A percentile compares a stretch with the other conserved stretches of the same genome.
phyloP scores from a whole-genome alignment of 2,888 invertebrate genomes.

The Orthosia incerta region DNA sequence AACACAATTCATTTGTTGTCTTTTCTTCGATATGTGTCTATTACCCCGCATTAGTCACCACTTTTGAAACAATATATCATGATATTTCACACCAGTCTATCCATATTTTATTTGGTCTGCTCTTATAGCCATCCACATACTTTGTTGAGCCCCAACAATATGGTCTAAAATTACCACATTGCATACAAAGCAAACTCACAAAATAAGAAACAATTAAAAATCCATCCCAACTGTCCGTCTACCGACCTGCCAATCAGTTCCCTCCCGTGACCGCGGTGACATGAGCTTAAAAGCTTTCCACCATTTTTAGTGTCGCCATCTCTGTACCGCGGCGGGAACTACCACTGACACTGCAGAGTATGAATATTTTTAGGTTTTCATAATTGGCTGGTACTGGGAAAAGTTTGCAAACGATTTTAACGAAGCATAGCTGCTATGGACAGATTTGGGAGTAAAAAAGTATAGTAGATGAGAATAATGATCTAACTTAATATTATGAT shows the following conservation, averaged over 20 bases:
- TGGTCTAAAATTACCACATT: too few species aligned
- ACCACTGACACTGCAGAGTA: slow-evolving; percentile 60
- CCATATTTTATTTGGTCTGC: too few species aligned
- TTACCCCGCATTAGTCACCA: too few species aligned
- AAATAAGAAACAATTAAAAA: not conserved
- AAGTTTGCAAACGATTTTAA: not conserved
- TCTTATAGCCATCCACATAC: too few species aligned
- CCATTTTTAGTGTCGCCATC: slow-evolving; percentile 76
- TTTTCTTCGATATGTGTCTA: too few species aligned
- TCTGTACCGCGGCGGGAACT: slow-evolving; percentile 46
- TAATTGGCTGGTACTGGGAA: slow-evolving; percentile 16
- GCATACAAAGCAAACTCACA: not conserved
- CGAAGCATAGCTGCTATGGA: not conserved
- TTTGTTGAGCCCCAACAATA: too few species aligned
- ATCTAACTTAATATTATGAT: too few species aligned
- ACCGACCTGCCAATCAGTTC: slow-evolving; percentile 63
- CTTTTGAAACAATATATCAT: too few species aligned
- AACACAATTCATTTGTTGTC: too few species aligned
- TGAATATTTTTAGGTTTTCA: slow-evolving; percentile 27
- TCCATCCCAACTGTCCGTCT: slow-evolving; percentile 48
- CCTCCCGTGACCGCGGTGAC: slow-evolving; percentile 71
- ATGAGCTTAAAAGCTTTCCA: slow-evolving; percentile 82
- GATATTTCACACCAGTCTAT: too few species aligned
- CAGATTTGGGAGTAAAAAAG: not conserved
- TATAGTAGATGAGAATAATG: not conserved